Conservation (phyloP, 1,140 invertebrate genomes). For the Gerris buenoi region DNA sequence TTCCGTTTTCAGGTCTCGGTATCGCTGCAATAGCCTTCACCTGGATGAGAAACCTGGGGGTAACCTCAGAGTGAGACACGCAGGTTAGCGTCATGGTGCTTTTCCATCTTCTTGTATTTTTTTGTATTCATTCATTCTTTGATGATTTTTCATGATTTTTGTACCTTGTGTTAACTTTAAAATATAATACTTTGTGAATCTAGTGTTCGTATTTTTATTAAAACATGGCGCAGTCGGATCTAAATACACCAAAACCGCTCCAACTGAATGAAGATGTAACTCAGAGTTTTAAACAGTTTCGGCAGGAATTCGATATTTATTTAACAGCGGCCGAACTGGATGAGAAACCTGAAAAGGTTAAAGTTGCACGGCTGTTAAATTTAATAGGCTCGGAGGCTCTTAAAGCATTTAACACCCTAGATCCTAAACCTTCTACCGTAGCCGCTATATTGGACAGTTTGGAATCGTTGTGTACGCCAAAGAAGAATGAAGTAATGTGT, state of each 20-base stretch:
- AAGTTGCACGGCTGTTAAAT: not conserved
- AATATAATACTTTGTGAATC: too few relatives aligned
- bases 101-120: too few relatives aligned
- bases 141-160: too few relatives aligned
- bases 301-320: not conserved
- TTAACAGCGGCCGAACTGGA: not conserved
- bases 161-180: too few relatives aligned
- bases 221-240: not conserved
- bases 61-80: too few relatives aligned
- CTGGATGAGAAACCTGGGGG: too few relatives aligned
- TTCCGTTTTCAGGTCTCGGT: too few relatives aligned
- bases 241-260: not conserved
- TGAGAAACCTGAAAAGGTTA: not conserved
- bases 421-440: not conserved
- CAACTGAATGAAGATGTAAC: not conserved
- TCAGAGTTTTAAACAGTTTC: not conserved
- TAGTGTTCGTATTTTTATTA: not conserved
- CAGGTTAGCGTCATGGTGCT: too few relatives aligned
- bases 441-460: not conserved
- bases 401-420: not conserved
- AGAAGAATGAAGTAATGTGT: not conserved
- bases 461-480: not conserved
- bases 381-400: not conserved
- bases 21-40: too few relatives aligned
- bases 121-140: too few relatives aligned